These are phyloP conservation scores for Rhopalosiphum padi DNA, from an alignment of 1,140 invertebrate species.

Conservation along the genomic window DNA sequence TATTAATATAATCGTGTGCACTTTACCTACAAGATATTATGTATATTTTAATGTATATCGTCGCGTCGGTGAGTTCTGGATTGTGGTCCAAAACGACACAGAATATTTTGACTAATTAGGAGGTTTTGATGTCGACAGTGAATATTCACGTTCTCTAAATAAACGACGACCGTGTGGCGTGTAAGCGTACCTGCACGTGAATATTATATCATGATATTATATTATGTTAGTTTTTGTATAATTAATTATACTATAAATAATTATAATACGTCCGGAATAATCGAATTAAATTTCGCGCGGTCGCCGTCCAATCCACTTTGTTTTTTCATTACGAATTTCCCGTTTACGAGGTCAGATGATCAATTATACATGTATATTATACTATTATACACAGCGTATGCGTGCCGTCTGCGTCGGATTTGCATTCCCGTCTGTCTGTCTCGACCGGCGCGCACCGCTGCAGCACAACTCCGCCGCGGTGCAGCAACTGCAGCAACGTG, in stretches of 20 bases:
- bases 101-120: background rate
- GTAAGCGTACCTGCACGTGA: background rate
- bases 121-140: background rate
- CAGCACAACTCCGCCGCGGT: background rate
- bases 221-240: background rate
- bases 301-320: background rate
- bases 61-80: background rate
- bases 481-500: background rate
- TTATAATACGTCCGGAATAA: background rate
- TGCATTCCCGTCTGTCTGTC: background rate
- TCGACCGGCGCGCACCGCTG: background rate
- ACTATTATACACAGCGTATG: background rate
- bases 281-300: background rate
- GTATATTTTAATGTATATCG: no score
- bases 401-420: background rate
- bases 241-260: background rate
- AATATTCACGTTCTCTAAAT: background rate
- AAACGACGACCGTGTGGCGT: background rate
- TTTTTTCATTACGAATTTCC: constrained; percentile 7
- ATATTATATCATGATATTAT: background rate
- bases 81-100: background rate
- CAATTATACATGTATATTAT: background rate
- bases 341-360: background rate
- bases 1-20: no score
- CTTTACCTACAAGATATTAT: no score